A percentile compares a stretch with the other conserved stretches of the same genome.
phyloP scores from a whole-genome alignment of 2,113 vertebrate species.

The Eclectus roratus region DNA sequence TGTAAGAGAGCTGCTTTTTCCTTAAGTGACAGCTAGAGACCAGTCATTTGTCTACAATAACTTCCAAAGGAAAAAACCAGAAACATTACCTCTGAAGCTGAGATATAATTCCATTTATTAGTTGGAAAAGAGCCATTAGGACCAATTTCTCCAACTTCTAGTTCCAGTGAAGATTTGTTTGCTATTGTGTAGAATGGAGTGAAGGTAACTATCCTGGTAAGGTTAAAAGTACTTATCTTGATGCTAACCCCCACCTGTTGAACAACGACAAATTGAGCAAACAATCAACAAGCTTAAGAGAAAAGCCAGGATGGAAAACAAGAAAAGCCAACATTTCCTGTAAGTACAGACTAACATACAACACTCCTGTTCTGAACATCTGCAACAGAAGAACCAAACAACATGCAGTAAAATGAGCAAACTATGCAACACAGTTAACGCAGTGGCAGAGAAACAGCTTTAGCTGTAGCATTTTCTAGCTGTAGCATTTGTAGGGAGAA shows the following conservation, averaged over 20 bases:
- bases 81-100: slow-evolving; percentile 82
- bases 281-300: neutral
- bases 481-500: neutral
- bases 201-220: slow-evolving; percentile 90
- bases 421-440: neutral
- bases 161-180: slow-evolving; percentile 89
- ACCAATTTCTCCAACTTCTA: slow-evolving; percentile 91
- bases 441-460: neutral
- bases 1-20: neutral
- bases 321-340: neutral
- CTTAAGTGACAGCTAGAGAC: neutral
- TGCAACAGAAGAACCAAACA: neutral
- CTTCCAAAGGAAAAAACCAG: neutral
- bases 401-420: neutral
- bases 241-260: slow-evolving; percentile 92
- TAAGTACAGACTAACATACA: neutral
- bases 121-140: slow-evolving; percentile 64
- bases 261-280: neutral
- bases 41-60: neutral
- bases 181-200: slow-evolving; percentile 93
- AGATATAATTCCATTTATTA: slow-evolving; percentile 88
- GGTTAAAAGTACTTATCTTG: slow-evolving; percentile 94
- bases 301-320: neutral
- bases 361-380: neutral
- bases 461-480: neutral